Evolutionary conservation across 2,888 invertebrate species (phyloP).

Genomic region (Poecilus cupreus): DNA sequence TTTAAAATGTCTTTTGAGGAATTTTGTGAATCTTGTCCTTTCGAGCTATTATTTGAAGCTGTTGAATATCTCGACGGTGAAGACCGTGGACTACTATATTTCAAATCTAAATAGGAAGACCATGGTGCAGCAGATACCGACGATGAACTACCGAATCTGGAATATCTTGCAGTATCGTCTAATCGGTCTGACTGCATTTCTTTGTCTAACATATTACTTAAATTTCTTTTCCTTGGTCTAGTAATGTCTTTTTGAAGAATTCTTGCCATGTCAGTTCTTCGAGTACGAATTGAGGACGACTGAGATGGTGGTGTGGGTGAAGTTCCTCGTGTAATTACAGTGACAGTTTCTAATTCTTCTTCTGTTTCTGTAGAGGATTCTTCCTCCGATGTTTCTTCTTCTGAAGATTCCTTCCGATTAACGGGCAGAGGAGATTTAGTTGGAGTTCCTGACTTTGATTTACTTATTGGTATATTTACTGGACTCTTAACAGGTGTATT

Average conservation of each 20-base stretch:
- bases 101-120: slow-evolving; percentile 77
- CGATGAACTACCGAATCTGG: slow-evolving; percentile 79
- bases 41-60: slow-evolving; percentile 40
- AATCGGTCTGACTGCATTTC: slow-evolving; percentile 84
- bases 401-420: slow-evolving; percentile 27
- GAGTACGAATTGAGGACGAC: slow-evolving; percentile 77
- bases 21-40: slow-evolving; percentile 2
- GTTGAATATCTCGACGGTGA: slow-evolving; percentile 40
- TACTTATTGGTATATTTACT: slow-evolving; percentile 43
- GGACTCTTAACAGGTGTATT: slow-evolving; percentile 14
- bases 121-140: slow-evolving; percentile 77
- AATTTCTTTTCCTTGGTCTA: slow-evolving; percentile 75
- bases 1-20: neutral
- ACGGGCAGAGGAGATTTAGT: slow-evolving; percentile 30
- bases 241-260: slow-evolving; percentile 82
- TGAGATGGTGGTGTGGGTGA: slow-evolving; percentile 83
- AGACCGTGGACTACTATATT: slow-evolving; percentile 71
- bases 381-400: slow-evolving; percentile 64
- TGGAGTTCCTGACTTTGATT: slow-evolving; percentile 65
- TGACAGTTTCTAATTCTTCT: slow-evolving; percentile 74
- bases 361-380: slow-evolving; percentile 64
- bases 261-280: slow-evolving; percentile 82
- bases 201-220: slow-evolving; percentile 77
- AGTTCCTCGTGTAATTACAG: slow-evolving; percentile 84
- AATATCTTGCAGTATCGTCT: slow-evolving; percentile 81